Conservation (phyloP, 2,888 invertebrate species). For the Drosophila infuscata region DNA sequence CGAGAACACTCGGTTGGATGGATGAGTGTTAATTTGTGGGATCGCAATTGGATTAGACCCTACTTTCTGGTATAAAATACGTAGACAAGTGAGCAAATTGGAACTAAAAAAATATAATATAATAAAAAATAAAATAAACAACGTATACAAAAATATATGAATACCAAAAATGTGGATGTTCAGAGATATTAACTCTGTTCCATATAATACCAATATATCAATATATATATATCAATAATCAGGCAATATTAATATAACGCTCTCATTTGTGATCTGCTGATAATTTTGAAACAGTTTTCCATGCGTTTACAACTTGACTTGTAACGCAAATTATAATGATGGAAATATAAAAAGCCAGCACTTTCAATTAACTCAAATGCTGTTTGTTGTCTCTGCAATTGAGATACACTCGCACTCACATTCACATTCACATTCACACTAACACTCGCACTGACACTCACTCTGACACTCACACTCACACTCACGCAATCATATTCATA, state of each 20-base stretch:
- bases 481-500: constrained; percentile 45
- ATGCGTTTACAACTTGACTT: constrained; percentile 33
- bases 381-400: constrained; percentile 69
- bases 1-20: background rate
- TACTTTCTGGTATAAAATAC: background rate
- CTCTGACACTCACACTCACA: constrained; percentile 3
- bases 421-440: background rate
- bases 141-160: no score
- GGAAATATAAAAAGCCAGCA: constrained; percentile 47
- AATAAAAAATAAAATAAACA: no score
- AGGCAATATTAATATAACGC: background rate
- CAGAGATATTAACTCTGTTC: background rate
- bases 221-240: background rate
- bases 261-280: constrained; percentile 23
- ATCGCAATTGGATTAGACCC: background rate
- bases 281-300: constrained; percentile 49
- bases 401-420: constrained; percentile 24
- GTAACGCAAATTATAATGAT: constrained; percentile 63
- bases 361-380: constrained; percentile 73
- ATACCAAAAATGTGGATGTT: background rate
- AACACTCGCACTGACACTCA: constrained; percentile 25
- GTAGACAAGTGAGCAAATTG: background rate
- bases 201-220: background rate
- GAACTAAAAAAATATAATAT: no score
- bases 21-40: background rate